Evolutionary conservation across 1,140 invertebrate species (phyloP).

Genomic region (Drosophila busckii): DNA sequence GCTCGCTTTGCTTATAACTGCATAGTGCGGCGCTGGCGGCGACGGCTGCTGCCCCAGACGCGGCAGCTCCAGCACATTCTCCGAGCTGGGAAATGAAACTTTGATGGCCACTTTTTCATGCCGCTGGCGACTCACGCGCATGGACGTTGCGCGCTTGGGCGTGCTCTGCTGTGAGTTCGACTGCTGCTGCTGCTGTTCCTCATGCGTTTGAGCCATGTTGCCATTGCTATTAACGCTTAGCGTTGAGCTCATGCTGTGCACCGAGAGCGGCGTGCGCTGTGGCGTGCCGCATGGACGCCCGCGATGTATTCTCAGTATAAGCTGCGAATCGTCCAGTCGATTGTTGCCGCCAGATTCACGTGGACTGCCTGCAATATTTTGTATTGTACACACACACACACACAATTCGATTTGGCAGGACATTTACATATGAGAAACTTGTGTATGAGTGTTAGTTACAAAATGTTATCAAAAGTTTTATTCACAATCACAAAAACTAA

Average conservation of each 20-base stretch:
- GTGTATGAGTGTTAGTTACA: no score
- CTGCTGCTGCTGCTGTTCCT: conserved; percentile 18
- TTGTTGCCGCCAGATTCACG: conserved; percentile 79
- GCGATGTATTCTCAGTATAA: conserved; percentile 94
- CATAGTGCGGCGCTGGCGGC: conserved; percentile 80
- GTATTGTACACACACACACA: no score
- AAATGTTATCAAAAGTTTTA: no score
- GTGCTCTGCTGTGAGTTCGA: conserved; percentile 28
- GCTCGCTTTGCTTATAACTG: conserved; percentile 43
- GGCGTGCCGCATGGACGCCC: conserved; percentile 80
- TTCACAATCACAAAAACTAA: no score
- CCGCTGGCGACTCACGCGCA: conserved; percentile 80
- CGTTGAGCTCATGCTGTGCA: conserved; percentile 74
- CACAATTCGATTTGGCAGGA: no score
- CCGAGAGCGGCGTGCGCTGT: conserved; percentile 66
- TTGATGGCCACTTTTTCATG: conserved; percentile 90
- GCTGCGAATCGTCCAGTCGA: conserved; percentile 90
- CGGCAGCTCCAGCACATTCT: conserved; percentile 82
- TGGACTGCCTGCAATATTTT: conserved; percentile 71
- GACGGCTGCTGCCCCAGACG: conserved; percentile 79
- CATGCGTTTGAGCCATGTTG: no score
- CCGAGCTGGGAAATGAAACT: conserved; percentile 89
- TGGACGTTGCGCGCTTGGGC: conserved; percentile 77
- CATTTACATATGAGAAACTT: no score
- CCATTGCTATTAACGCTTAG: conserved; percentile 72